phyloP scores from a whole-genome alignment of 2,888 invertebrate species.

The Syrphus vitripennis region DNA sequence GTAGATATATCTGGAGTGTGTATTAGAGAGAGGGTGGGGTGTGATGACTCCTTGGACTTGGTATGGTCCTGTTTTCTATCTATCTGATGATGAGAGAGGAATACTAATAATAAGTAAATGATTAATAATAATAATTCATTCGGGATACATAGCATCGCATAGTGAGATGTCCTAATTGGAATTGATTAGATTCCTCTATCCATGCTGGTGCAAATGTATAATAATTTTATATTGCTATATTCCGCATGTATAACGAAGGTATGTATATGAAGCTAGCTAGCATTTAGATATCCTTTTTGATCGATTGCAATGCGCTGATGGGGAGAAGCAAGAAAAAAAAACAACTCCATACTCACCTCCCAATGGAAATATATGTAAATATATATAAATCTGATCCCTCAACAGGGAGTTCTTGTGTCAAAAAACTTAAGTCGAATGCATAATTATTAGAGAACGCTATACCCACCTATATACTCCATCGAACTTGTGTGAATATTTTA shows the following conservation, averaged over 20 bases:
- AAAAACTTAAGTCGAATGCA: slow-evolving; percentile 71
- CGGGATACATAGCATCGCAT: slow-evolving; percentile 77
- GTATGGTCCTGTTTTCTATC: slow-evolving; percentile 4
- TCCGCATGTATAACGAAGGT: neutral
- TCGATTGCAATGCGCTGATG: slow-evolving; percentile 66
- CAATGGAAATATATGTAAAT: neutral
- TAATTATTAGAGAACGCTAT: slow-evolving; percentile 13
- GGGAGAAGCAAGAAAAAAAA: slow-evolving; percentile 1
- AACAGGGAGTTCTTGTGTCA: slow-evolving; percentile 66
- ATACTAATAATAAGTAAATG: slow-evolving; percentile 79
- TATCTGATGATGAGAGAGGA: slow-evolving; percentile 58
- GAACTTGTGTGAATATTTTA: slow-evolving; percentile 64
- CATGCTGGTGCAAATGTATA: slow-evolving; percentile 46
- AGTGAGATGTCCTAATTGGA: slow-evolving; percentile 80
- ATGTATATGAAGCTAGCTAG: neutral
- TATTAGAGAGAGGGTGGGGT: neutral
- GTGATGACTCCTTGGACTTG: neutral
- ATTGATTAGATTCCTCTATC: slow-evolving; percentile 78
- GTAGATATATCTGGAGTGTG: neutral
- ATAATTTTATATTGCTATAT: slow-evolving; percentile 11
- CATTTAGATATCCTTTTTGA: slow-evolving; percentile 59
- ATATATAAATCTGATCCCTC: slow-evolving; percentile 65
- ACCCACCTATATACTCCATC: slow-evolving; percentile 17
- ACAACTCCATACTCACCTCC: neutral
- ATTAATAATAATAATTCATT: slow-evolving; percentile 81